These are phyloP conservation scores for Coreius guichenoti DNA, from an alignment of 2,797 vertebrate genomes.

Conservation along the genomic window DNA sequence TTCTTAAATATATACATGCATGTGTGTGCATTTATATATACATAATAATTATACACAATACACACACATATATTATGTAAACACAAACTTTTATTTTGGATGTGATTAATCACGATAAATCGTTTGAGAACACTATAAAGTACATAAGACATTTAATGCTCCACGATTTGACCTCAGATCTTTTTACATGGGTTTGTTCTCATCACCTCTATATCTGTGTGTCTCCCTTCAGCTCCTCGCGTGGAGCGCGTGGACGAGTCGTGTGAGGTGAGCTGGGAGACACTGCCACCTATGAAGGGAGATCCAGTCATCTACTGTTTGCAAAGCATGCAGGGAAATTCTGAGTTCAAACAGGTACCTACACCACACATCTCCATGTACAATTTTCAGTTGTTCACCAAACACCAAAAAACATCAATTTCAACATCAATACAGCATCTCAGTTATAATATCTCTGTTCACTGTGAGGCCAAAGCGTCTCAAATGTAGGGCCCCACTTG, in stretches of 20 bases:
- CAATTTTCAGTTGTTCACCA: neutral
- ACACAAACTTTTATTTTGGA: no score
- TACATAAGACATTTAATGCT: neutral
- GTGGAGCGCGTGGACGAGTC: constrained; percentile 91
- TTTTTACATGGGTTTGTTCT: neutral
- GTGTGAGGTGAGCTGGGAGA: constrained; percentile 94
- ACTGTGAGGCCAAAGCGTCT: neutral
- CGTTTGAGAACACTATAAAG: neutral
- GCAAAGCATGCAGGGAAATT: constrained; percentile 94
- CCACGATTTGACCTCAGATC: neutral
- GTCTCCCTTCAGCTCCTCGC: constrained; percentile 81
- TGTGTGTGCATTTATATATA: no score
- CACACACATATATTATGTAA: no score
- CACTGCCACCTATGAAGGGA: constrained; percentile 90
- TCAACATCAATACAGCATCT: neutral
- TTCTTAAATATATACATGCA: no score
- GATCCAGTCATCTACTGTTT: constrained; percentile 93
- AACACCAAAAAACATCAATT: neutral
- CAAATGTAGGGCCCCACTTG: neutral
- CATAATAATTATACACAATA: no score
- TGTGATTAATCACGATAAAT: no score
- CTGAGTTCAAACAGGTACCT: constrained; percentile 95
- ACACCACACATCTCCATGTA: neutral
- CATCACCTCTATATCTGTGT: neutral
- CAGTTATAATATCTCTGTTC: neutral